Percentiles rank a stretch among this genome's conserved stretches.
These are phyloP conservation scores for Pitta sordida DNA, from an alignment of 2,113 vertebrate genomes.

Conservation along the genomic window DNA sequence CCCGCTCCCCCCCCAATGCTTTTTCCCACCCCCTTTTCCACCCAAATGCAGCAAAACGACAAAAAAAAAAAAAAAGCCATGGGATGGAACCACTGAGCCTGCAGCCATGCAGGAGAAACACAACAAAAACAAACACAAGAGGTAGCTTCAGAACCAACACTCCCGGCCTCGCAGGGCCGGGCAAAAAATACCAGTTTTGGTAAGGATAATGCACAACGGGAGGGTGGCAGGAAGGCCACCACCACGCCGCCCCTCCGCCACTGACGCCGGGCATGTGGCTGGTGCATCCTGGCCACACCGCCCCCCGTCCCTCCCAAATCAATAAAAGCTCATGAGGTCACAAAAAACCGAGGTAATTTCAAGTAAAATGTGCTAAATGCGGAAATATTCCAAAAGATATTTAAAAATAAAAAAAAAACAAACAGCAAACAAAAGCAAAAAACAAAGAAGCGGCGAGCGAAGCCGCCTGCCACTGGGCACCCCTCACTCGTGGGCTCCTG, in stretches of 20 bases:
- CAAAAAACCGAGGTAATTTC: conserved; percentile 95
- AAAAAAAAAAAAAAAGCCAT: not conserved
- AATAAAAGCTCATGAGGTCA: conserved; percentile 93
- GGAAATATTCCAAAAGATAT: conserved; percentile 70
- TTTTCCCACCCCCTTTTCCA: not conserved
- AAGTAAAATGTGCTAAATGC: conserved; percentile 94
- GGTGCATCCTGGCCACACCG: not conserved
- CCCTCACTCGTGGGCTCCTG: not conserved
- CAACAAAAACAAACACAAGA: conserved; percentile 81
- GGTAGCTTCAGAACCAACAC: conserved; percentile 90
- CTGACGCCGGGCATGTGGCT: not conserved
- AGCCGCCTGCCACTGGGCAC: not conserved
- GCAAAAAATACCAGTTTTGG: conserved; percentile 84
- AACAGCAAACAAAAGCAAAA: not conserved
- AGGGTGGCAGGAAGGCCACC: not conserved
- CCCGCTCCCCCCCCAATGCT: not conserved
- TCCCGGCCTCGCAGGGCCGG: conserved; percentile 66
- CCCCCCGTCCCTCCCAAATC: conserved; percentile 57
- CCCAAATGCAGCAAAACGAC: conserved; percentile 25
- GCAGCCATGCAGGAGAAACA: not conserved
- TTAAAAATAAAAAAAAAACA: conserved; percentile 52
- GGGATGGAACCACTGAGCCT: not conserved
- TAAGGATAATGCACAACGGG: conserved; percentile 78
- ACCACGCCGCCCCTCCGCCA: not conserved
- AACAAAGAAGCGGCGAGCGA: not conserved